Base-by-base conservation (phyloP, 2,113 vertebrate species). In the Prinia subflava region DNA sequence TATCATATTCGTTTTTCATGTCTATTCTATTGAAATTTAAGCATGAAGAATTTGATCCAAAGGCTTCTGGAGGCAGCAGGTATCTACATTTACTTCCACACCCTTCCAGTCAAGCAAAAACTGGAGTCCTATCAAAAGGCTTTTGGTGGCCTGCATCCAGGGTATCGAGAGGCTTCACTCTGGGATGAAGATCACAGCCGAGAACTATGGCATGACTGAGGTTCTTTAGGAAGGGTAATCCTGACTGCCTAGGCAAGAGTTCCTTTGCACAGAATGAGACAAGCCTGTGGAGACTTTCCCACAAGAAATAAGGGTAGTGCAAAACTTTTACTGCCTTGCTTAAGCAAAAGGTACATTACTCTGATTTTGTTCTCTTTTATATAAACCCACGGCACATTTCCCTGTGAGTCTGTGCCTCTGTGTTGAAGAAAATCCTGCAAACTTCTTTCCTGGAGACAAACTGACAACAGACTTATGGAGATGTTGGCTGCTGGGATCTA, bases 401-500 rank as follows among this genome's bases (percentile, higher is more conserved):
- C 20, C 23, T 2, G 0, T 6, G 35, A 50, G 49, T 33, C 65
- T 39, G 37, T 2, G 0, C 15, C 13, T 73, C 42, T 44, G 17
- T 41, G 21, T 21, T 30, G 31, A 63, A 76, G 39, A 39, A 33
- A 31, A 71, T 42, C 9, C 10, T 6, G 22, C 10, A 55, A 49
- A 57, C 24, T 20, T 87, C 73, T 27, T 49, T 53, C 44, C n/a
- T n/a, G 15, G 39, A 73, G 64, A 46, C 33, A 88, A 77, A 59
- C 3, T 41, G 59, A 68, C 73, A 64, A 30, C 10, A 77, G 53
- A 39, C 13, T 20, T 6, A 2, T 1, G 27, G 31, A 67, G 77
- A 44, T 0, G 0, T 15, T 1, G 2, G 15, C 21, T 42, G 22
- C 50, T 31, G 24, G 9, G 55, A 78, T 49, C 44, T n/a, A 52